These are phyloP conservation scores for Dicentrarchus labrax DNA, from an alignment of 2,113 vertebrate species.

Conservation along the genomic window DNA sequence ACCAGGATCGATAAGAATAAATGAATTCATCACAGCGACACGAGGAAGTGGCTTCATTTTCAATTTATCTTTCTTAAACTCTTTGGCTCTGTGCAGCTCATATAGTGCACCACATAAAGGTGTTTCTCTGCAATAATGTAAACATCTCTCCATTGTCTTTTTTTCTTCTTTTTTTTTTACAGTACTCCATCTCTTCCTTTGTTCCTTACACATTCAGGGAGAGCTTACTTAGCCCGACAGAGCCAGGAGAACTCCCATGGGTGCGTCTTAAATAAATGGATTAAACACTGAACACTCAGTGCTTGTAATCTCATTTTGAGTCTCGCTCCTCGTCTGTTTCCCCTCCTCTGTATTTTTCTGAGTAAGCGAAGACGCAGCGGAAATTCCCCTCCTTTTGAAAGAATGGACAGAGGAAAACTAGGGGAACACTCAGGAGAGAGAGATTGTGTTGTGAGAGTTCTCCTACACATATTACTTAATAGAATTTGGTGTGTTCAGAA, in stretches of 20 bases:
- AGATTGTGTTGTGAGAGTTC: not conserved
- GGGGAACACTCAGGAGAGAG: not conserved
- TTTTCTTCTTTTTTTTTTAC: not conserved
- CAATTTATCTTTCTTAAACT: not conserved
- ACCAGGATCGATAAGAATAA: no score
- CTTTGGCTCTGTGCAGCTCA: not conserved
- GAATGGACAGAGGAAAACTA: not conserved
- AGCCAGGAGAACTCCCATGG: constrained; percentile 58
- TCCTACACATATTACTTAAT: not conserved
- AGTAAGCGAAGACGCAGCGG: not conserved
- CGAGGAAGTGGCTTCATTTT: not conserved
- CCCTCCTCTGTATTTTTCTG: constrained; percentile 13
- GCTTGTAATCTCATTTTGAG: constrained; percentile 74
- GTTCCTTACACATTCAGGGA: constrained; percentile 2
- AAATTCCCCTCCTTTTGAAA: not conserved
- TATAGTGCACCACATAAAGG: not conserved
- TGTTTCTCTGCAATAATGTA: not conserved
- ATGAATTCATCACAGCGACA: not conserved
- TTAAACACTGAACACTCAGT: constrained; percentile 72
- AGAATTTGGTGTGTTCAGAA: not conserved
- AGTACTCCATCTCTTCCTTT: not conserved
- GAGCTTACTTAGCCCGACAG: constrained; percentile 41
- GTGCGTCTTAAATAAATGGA: constrained; percentile 69
- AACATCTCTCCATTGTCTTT: not conserved
- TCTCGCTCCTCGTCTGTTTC: constrained; percentile 64